Percentiles rank a stretch among this genome's conserved stretches.
Evolutionary conservation across 37 sponge, comb jelly and placozoan genomes (phyloP).

Genomic region (Oscarella lobularis): DNA sequence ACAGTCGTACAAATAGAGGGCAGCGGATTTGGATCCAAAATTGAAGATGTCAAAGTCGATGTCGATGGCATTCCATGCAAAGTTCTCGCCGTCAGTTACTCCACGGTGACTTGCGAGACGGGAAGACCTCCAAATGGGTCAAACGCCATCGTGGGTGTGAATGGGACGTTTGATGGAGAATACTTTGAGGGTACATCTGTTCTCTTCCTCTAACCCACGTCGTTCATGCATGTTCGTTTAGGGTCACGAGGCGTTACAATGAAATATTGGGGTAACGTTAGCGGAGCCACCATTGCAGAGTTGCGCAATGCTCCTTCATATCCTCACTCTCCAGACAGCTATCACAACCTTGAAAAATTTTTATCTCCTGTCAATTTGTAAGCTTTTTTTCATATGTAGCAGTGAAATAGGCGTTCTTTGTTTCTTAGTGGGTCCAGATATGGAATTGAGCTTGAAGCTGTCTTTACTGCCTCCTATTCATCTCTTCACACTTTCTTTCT

Average conservation of each 20-base stretch:
- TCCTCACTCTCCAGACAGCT: background rate
- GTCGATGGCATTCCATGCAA: constrained; percentile 8
- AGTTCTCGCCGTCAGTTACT: background rate
- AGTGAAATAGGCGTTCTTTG: too few relatives aligned
- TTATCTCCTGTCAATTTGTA: background rate
- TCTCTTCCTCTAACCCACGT: background rate
- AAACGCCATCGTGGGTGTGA: background rate
- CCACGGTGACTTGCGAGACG: background rate
- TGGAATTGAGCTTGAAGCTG: background rate
- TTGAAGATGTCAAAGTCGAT: constrained; percentile 14
- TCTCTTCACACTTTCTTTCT: background rate
- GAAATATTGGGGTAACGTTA: background rate
- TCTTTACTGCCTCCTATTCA: background rate
- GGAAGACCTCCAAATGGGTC: background rate
- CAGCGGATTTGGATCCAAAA: constrained; percentile 36
- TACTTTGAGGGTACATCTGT: background rate
- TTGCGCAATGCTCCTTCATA: background rate
- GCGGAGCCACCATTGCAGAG: background rate
- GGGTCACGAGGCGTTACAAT: background rate
- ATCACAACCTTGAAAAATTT: background rate
- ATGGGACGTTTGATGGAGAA: background rate
- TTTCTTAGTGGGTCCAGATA: background rate
- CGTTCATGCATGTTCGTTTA: background rate
- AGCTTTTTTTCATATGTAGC: too few relatives aligned
- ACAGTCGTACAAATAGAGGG: constrained; percentile 40